A percentile compares a stretch with the other conserved stretches of the same genome.
Evolutionary conservation across 1,140 invertebrate species (phyloP).

Genomic region (Ylistrum balloti): DNA sequence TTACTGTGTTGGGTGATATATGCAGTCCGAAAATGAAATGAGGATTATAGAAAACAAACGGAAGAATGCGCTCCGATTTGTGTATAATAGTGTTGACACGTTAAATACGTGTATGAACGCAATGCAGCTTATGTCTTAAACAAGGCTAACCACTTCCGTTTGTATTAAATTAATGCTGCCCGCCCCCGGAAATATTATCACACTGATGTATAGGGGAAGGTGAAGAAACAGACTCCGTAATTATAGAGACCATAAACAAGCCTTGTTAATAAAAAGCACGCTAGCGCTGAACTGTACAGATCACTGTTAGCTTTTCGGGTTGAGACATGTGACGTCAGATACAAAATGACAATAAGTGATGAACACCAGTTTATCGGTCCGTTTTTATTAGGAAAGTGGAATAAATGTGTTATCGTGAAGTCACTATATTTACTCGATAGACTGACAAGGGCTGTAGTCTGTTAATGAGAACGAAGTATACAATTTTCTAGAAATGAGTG

Average conservation of each 20-base stretch:
- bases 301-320: background rate
- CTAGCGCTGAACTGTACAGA: background rate
- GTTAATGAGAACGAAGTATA: background rate
- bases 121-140: background rate
- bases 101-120: too few relatives aligned
- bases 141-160: background rate
- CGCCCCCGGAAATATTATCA: constrained; percentile 6
- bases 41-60: too few relatives aligned
- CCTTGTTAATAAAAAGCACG: too few relatives aligned
- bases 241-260: background rate
- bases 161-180: constrained; percentile 30
- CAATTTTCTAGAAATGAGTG: background rate
- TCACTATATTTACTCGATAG: too few relatives aligned
- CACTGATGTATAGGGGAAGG: background rate
- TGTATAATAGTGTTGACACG: too few relatives aligned
- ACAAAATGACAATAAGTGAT: background rate
- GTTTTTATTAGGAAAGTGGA: background rate
- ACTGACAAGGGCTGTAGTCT: background rate
- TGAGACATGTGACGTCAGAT: background rate
- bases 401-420: too few relatives aligned
- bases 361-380: too few relatives aligned
- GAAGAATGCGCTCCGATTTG: too few relatives aligned
- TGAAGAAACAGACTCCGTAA: background rate
- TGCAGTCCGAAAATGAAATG: too few relatives aligned
- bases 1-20: too few relatives aligned